phyloP scores from a whole-genome alignment of 2,888 invertebrate genomes.

The Drosophila anomalata region DNA sequence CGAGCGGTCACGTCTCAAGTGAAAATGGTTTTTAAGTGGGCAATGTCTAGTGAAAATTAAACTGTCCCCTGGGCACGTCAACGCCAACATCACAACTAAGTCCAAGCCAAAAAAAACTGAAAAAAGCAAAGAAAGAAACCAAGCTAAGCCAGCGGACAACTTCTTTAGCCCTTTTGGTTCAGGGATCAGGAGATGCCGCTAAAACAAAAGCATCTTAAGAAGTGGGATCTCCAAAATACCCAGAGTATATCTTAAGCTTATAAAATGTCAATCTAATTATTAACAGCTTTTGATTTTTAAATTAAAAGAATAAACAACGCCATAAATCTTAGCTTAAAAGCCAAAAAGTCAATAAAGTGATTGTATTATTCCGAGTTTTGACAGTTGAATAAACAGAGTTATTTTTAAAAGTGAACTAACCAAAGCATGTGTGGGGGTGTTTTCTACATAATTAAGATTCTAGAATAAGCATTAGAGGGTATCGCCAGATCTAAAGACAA shows the following conservation, averaged over 20 bases:
- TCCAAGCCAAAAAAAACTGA: conserved; percentile 28
- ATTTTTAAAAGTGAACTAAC: conserved; percentile 10
- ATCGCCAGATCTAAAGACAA: background rate
- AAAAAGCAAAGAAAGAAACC: conserved; percentile 4
- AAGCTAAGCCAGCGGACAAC: conserved; percentile 49
- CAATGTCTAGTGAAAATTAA: conserved; percentile 76
- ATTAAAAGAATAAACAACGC: background rate
- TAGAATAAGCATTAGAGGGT: conserved; percentile 10
- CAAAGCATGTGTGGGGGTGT: background rate
- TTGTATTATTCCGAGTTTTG: conserved; percentile 9
- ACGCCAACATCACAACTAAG: conserved; percentile 40
- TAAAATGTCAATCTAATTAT: background rate
- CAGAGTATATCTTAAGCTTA: background rate
- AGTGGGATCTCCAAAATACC: background rate
- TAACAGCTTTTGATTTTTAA: background rate
- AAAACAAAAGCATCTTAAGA: conserved; percentile 10
- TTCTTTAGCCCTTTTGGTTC: conserved; percentile 53
- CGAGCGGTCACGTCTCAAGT: conserved; percentile 76
- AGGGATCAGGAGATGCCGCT: conserved; percentile 27
- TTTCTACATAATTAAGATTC: background rate
- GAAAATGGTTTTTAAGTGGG: conserved; percentile 77
- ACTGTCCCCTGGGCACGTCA: conserved; percentile 78
- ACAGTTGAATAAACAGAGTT: conserved; percentile 13
- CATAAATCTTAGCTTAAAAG: conserved; percentile 14
- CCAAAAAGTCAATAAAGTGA: background rate